A percentile compares a stretch with the other conserved stretches of the same genome.
phyloP scores from a whole-genome alignment of 92 coral and sea anemone species.

The Palythoa caribaeorum region DNA sequence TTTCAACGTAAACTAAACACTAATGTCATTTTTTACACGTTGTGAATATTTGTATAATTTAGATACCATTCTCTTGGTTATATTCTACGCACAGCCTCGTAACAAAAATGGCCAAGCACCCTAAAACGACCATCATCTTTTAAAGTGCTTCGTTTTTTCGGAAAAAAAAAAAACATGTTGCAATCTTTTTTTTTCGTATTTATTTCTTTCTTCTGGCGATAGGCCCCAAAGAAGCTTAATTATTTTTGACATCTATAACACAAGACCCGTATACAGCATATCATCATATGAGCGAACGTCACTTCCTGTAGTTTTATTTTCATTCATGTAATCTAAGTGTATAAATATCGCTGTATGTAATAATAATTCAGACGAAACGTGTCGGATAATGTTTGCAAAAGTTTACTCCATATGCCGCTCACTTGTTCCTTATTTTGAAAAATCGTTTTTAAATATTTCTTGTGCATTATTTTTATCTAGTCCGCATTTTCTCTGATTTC shows the following conservation, averaged over 20 bases:
- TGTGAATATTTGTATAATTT: conserved; percentile 1
- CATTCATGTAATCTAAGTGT: conserved; percentile 4
- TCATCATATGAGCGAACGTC: not conserved
- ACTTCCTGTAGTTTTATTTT: not conserved
- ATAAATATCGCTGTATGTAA: not conserved
- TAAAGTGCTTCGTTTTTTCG: not conserved
- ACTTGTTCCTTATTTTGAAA: too few species aligned
- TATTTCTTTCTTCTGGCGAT: not conserved
- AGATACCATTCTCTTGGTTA: conserved; percentile 4
- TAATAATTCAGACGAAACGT: conserved; percentile 9
- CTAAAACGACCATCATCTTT: not conserved
- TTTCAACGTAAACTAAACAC: not conserved
- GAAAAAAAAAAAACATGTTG: too few species aligned
- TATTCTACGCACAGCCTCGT: not conserved
- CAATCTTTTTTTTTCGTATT: not conserved
- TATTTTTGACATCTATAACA: not conserved
- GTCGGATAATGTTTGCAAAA: not conserved
- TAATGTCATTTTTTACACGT: not conserved
- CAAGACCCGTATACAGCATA: conserved; percentile 1
- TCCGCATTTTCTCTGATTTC: too few species aligned
- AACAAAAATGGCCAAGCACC: not conserved
- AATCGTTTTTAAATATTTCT: too few species aligned
- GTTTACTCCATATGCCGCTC: not conserved
- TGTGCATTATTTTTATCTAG: too few species aligned
- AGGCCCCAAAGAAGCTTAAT: not conserved